Evolutionary conservation across 23 tunicate genomes (phyloP).

Genomic region (Trididemnum clinides): DNA sequence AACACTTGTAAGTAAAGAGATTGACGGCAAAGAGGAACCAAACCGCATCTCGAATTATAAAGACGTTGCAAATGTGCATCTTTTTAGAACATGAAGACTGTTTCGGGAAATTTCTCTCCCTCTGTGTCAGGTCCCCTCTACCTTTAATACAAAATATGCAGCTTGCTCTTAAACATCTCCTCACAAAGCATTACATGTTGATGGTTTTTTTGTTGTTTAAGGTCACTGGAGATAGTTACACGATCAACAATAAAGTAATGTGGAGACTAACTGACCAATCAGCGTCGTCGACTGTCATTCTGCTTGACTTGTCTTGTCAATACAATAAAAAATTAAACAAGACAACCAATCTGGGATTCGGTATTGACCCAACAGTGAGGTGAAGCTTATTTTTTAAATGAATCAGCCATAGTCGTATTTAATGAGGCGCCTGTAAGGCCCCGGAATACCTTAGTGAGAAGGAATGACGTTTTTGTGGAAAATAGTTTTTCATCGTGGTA

Average conservation of each 20-base stretch:
- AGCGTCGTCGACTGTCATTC: constrained; percentile 66
- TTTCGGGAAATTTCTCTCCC: no score
- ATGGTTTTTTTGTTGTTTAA: background rate
- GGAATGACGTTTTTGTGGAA: no score
- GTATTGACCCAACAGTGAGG: constrained; percentile 71
- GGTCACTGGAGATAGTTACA: constrained; percentile 56
- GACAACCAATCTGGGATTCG: constrained; percentile 72
- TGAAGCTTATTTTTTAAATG: background rate
- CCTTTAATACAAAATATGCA: no score
- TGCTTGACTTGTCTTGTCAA: constrained; percentile 74
- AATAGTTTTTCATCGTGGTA: no score
- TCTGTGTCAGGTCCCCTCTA: no score
- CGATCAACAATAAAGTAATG: constrained; percentile 74
- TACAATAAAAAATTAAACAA: constrained; percentile 68
- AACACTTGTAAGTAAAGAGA: no score
- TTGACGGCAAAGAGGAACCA: no score
- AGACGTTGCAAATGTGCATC: no score
- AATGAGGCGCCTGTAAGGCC: no score
- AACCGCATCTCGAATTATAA: no score
- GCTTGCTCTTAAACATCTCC: background rate
- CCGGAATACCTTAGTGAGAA: no score
- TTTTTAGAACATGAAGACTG: no score
- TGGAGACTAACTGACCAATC: constrained; percentile 71
- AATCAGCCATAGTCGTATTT: background rate
- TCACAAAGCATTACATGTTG: background rate